Base-by-base conservation (phyloP, 2,113 vertebrate species). In the Ceratotherium simum region DNA sequence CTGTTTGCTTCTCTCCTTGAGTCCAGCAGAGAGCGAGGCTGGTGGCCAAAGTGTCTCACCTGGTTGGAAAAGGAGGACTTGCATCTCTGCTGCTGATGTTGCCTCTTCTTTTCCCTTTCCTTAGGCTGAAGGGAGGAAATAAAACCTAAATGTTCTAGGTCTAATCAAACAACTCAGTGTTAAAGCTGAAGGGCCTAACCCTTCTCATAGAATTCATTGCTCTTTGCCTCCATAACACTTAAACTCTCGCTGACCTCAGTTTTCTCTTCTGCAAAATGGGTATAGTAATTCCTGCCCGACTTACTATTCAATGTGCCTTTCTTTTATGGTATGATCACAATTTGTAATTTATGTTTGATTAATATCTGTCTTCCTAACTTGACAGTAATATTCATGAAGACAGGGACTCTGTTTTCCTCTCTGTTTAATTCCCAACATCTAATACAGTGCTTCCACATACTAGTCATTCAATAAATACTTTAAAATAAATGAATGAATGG, bases 331-430 rank as follows among this genome's bases (percentile, higher is more conserved):
- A 64, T 78, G 85, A 48, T 25, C 36, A 58, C 16, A 69, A 36
- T 88, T 81, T 85, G 5, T 91, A 39, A 73, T 83, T 94, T 96
- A 36, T 82, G 48, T 56, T 48, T 78, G 58, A 81, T 90, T 97
- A 91, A 62, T 86, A 18, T 39, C n/a, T 93, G 62, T 58, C 65
- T 90, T 80, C n/a, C 56, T 91, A 80, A 96, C 3, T 48, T 70
- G 75, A 56, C 18, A 64, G 76, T 36, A 70, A 48, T 91, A 84
- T 69, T 84, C 21, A 79, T 11, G n/a, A 93, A 83, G 65, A 39
- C 29, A 88, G n/a, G 56, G 17, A 69, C 25, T 58, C 81, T 85
- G 9, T 85, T 67, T 91, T 78, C 60, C 36, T 96, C 58, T 72
- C 51, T 13, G 8, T 29, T 95, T 89, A 82, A 80, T 91, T 58